These are phyloP conservation scores for Drosophila pegasa DNA, from an alignment of 2,888 invertebrate genomes.

Conservation along the genomic window DNA sequence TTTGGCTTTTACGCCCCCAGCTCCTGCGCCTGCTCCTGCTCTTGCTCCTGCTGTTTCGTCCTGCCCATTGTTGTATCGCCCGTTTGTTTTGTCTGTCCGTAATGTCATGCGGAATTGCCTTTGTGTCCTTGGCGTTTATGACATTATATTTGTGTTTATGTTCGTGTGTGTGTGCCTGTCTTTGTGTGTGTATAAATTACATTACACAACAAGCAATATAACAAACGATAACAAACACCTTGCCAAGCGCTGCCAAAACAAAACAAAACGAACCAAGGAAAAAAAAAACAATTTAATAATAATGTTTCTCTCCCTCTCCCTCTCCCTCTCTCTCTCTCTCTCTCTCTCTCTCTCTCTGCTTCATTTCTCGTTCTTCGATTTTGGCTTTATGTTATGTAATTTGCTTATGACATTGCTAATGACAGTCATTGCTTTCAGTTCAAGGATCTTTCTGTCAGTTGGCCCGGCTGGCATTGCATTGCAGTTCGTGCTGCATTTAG, in stretches of 20 bases:
- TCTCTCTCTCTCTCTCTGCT: not conserved
- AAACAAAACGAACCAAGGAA: not conserved
- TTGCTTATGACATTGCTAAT: conserved; percentile 64
- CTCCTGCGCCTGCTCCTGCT: not conserved
- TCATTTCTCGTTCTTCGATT: conserved; percentile 46
- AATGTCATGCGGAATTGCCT: conserved; percentile 76
- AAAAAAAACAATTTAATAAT: conserved; percentile 66
- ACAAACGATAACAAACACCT: conserved; percentile 80
- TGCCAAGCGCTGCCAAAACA: conserved; percentile 34
- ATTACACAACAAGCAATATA: conserved; percentile 79
- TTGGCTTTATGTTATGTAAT: conserved; percentile 57
- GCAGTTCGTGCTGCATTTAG: conserved; percentile 35
- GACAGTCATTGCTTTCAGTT: conserved; percentile 35
- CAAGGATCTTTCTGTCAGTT: conserved; percentile 34
- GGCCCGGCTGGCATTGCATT: conserved; percentile 35
- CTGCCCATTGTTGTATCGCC: conserved; percentile 46
- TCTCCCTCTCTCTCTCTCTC: not conserved
- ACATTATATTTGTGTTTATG: conserved; percentile 71
- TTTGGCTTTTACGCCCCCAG: conserved; percentile 64
- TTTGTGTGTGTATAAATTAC: conserved; percentile 68
- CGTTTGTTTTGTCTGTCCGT: conserved; percentile 75
- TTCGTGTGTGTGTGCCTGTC: conserved; percentile 21
- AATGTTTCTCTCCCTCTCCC: conserved; percentile 35
- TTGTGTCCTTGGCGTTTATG: conserved; percentile 77
- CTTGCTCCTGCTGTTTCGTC: not conserved